Evolutionary conservation across 2,888 invertebrate genomes (phyloP).

Genomic region (Drosophila subsilvestris): DNA sequence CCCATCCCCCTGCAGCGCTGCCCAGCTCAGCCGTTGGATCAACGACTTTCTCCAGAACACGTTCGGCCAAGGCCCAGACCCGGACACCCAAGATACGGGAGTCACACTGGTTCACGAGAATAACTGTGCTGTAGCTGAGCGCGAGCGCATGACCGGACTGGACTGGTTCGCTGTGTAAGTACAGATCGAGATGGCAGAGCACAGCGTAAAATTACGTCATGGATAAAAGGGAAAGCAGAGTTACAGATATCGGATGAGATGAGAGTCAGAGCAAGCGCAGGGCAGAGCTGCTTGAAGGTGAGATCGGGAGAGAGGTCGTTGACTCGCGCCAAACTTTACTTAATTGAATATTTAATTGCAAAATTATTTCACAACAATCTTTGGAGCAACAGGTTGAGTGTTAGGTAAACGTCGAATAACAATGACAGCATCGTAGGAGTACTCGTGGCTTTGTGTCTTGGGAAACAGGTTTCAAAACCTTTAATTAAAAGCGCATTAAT

Average conservation of each 20-base stretch:
- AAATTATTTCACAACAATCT: not conserved
- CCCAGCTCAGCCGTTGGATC: conserved; percentile 34
- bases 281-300: not conserved
- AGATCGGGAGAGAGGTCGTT: not conserved
- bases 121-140: conserved; percentile 17
- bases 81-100: conserved; percentile 1
- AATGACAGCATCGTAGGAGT: not conserved
- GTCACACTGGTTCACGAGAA: conserved; percentile 31
- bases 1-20: conserved; percentile 25
- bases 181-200: not conserved
- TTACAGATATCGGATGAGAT: not conserved
- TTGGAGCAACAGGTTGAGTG: not conserved
- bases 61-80: conserved; percentile 6
- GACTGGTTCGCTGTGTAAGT: conserved; percentile 76
- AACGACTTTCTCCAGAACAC: conserved; percentile 5
- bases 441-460: too few species aligned
- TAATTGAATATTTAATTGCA: not conserved
- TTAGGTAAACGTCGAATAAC: not conserved
- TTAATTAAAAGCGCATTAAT: not conserved
- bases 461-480: not conserved
- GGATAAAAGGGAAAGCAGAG: not conserved
- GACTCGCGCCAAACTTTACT: not conserved
- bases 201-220: not conserved
- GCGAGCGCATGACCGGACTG: conserved; percentile 44
- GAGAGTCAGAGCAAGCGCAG: too few species aligned